Conservation (phyloP, 2,888 invertebrate genomes). For the Sphinx pinastri region DNA sequence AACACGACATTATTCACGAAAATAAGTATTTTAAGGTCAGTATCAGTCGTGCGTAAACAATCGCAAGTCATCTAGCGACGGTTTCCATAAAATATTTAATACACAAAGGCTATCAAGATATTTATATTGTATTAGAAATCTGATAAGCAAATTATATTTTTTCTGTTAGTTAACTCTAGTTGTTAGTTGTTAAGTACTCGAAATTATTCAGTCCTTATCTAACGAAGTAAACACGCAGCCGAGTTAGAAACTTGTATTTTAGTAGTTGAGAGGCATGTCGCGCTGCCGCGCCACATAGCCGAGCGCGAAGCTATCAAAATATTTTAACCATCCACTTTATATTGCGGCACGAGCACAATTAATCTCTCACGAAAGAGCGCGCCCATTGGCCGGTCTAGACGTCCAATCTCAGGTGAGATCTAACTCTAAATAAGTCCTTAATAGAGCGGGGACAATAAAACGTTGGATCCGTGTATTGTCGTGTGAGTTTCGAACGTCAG, state of each 20-base stretch:
- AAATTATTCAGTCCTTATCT: constrained; percentile 43
- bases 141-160: constrained; percentile 25
- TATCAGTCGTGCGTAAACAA: constrained; percentile 7
- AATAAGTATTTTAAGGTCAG: background rate
- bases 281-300: constrained; percentile 33
- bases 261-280: constrained; percentile 30
- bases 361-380: constrained; percentile 76
- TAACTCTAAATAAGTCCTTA: constrained; percentile 71
- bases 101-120: constrained; percentile 25
- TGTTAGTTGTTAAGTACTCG: constrained; percentile 24
- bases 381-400: constrained; percentile 71
- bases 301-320: constrained; percentile 59
- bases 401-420: constrained; percentile 74
- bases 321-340: constrained; percentile 69
- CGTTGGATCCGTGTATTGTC: constrained; percentile 65
- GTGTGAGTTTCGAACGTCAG: constrained; percentile 58
- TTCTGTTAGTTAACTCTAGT: constrained; percentile 23
- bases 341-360: constrained; percentile 72
- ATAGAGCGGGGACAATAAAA: constrained; percentile 77
- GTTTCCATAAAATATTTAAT: constrained; percentile 14
- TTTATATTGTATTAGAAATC: constrained; percentile 22
- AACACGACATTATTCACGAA: constrained; percentile 1
- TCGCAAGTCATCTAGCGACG: constrained; percentile 14
- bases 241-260: constrained; percentile 42
- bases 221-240: constrained; percentile 49